phyloP scores from a whole-genome alignment of 2,113 vertebrate genomes.

The Nematolebias whitei region DNA sequence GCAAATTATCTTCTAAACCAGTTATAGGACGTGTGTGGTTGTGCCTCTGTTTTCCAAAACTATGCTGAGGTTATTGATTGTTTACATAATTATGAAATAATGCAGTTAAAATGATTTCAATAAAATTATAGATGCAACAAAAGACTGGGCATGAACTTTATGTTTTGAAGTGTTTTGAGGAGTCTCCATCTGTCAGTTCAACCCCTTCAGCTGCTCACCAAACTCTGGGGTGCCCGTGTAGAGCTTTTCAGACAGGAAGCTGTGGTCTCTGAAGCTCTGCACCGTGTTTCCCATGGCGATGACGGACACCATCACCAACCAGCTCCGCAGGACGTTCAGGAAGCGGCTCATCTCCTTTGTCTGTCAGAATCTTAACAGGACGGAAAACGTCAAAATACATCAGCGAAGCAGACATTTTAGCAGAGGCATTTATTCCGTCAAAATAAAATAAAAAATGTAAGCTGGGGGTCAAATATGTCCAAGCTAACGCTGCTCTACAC shows the following conservation, averaged over 20 bases:
- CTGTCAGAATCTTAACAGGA: background rate
- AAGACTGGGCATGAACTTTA: too few relatives aligned
- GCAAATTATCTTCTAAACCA: background rate
- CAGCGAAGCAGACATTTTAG: background rate
- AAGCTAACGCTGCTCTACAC: constrained; percentile 8
- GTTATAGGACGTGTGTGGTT: background rate
- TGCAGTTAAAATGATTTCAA: background rate
- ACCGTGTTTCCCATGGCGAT: constrained; percentile 91
- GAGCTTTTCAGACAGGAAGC: constrained; percentile 93
- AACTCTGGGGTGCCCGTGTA: constrained; percentile 90
- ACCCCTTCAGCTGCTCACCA: constrained; percentile 75
- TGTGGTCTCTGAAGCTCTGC: constrained; percentile 94
- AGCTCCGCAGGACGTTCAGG: constrained; percentile 90
- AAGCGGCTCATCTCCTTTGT: constrained; percentile 86
- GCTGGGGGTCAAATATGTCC: background rate
- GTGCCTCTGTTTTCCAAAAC: too few relatives aligned
- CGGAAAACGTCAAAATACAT: background rate
- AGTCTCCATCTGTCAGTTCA: too few relatives aligned
- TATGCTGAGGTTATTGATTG: background rate
- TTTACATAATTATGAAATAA: background rate
- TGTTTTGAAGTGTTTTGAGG: too few relatives aligned
- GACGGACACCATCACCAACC: constrained; percentile 94
- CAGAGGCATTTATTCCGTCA: background rate
- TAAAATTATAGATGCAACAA: too few relatives aligned
- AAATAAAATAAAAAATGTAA: background rate